Evolutionary conservation across 2,888 invertebrate species (phyloP), one percentile per base, ranked within the genome.

Genomic region (Protonemura montana): DNA sequence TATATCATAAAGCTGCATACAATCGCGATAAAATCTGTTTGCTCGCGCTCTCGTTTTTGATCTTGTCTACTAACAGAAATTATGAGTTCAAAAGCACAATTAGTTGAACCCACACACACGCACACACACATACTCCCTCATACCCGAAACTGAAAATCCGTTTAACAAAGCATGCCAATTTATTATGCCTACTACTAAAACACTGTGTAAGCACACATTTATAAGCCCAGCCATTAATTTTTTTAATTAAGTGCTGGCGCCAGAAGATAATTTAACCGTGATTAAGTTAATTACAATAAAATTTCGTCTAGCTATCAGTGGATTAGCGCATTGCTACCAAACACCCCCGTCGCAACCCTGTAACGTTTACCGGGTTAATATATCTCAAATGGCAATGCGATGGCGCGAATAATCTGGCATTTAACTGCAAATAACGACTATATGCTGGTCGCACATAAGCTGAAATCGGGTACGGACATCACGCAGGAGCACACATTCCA

Each of bases 161-260:
- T 10, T 59, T 59, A 59, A 59, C 59, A 59, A 59, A 59, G 59
- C 59, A 21, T 59, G 59, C 59, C 59, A 59, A 59, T 59, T 59
- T 59, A 59, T 59, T 59, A 59, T 59, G 59, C 59, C 59, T 59
- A 21, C 13, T 59, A 59, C 59, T 59, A 59, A 1, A 59, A 13
- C 59, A 59, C 59, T 59, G 59, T 59, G 59, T 59, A 59, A 59
- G 59, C 59, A 59, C 59, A 59, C 59, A 59, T 59, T 59, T 21
- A 59, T 59, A 59, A 59, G 59, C 59, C 59, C 59, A 21, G 59
- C 59, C 59, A 59, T 59, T 59, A 59, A 59, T 59, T 59, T 59
- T 59, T 59, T 59, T 59, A 59, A 59, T 59, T 59, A 59, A 59
- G 59, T 59, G 59, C 59, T 59, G 59, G 59, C 59, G 59, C 59